These are phyloP conservation scores for Nematopogon swammerdamellus DNA, from an alignment of 2,888 invertebrate species.

Conservation along the genomic window DNA sequence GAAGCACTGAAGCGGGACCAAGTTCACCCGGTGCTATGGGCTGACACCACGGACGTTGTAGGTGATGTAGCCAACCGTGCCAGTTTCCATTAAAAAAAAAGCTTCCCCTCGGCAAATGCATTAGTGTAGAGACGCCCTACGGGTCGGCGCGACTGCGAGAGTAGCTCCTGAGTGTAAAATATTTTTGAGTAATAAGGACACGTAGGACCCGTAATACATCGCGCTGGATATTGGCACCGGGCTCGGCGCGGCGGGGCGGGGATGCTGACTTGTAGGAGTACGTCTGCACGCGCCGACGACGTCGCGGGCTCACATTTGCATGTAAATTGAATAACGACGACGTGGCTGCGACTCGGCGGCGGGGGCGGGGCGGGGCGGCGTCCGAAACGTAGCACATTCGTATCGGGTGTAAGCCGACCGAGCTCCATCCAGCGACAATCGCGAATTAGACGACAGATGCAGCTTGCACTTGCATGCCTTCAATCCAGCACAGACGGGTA, in stretches of 20 bases:
- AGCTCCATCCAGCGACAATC: not conserved
- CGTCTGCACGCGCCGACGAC: not conserved
- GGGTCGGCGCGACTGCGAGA: not conserved
- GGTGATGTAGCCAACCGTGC: no score
- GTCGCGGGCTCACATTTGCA: constrained; percentile 35
- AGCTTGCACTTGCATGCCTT: no score
- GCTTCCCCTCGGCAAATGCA: no score
- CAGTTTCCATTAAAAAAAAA: no score
- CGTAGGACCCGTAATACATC: constrained; percentile 1
- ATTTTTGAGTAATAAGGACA: constrained; percentile 1
- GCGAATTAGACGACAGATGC: not conserved
- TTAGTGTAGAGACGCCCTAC: no score
- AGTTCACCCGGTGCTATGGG: no score
- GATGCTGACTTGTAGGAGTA: not conserved
- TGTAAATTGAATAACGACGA: constrained; percentile 56
- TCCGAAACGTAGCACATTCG: not conserved
- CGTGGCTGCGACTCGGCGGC: constrained; percentile 33
- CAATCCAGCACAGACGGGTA: no score
- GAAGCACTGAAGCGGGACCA: no score
- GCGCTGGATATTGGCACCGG: not conserved
- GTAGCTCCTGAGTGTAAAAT: not conserved
- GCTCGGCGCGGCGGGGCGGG: constrained; percentile 14
- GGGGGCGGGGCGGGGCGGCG: not conserved
- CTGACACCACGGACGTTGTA: no score
- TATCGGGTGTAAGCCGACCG: not conserved